Percentiles rank a stretch among this genome's conserved stretches.
phyloP scores from a whole-genome alignment of 2,113 vertebrate species.

The Ancistrus triradiatus region DNA sequence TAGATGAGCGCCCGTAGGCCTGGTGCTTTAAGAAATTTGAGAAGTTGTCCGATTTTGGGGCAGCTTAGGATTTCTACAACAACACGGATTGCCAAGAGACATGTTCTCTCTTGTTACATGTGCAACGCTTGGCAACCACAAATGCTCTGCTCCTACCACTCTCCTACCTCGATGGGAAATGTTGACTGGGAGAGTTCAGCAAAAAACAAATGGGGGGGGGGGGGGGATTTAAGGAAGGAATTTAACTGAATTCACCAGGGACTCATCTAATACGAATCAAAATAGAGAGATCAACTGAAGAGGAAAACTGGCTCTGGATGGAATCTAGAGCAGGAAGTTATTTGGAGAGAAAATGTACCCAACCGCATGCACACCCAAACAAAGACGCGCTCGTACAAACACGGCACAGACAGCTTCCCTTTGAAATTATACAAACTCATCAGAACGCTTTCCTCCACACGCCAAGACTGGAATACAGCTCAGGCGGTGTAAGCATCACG shows the following conservation, averaged over 20 bases:
- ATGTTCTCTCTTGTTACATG: no score
- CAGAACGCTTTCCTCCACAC: not conserved
- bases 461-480: not conserved
- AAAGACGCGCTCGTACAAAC: conserved; percentile 18
- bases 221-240: not conserved
- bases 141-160: no score
- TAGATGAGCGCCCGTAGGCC: no score
- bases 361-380: conserved; percentile 15
- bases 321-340: conserved; percentile 36
- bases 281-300: not conserved
- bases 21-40: no score
- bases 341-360: conserved; percentile 20
- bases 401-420: not conserved
- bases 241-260: not conserved
- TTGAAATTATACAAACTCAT: not conserved
- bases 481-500: not conserved
- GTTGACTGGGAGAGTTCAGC: no score
- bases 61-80: no score
- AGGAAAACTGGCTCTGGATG: not conserved
- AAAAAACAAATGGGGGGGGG: no score
- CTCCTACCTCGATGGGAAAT: no score
- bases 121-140: no score
- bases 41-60: no score
- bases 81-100: no score
- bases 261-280: not conserved